phyloP scores from a whole-genome alignment of 2,797 vertebrate genomes.

The Sarcophilus harrisii region DNA sequence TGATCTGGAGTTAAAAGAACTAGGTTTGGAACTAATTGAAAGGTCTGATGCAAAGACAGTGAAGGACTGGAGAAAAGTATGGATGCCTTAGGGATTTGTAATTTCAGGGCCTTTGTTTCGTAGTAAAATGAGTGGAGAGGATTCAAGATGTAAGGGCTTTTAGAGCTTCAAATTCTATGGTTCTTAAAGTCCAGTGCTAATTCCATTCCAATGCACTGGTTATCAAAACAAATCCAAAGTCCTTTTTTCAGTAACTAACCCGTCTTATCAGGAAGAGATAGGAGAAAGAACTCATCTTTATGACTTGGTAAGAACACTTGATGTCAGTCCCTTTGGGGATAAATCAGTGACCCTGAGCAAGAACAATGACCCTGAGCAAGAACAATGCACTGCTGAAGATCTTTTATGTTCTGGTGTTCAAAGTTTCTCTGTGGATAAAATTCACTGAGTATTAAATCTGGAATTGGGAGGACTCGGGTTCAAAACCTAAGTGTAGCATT shows the following conservation, averaged over 20 bases:
- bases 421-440: background rate
- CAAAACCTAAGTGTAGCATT: background rate
- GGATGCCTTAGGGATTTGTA: background rate
- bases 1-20: background rate
- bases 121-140: background rate
- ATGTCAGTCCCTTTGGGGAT: background rate
- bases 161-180: background rate
- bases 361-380: background rate
- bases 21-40: background rate
- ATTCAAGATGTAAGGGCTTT: background rate
- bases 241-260: background rate
- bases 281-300: background rate
- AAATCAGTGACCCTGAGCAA: background rate
- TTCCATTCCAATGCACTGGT: background rate
- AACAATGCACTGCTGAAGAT: background rate
- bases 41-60: background rate
- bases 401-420: background rate
- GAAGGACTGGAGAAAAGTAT: background rate
- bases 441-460: background rate
- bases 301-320: background rate
- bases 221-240: conserved; percentile 2
- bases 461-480: background rate
- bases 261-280: background rate
- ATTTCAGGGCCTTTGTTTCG: background rate
- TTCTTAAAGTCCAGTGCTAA: background rate